These are phyloP conservation scores for Tiliacea citrago DNA, from an alignment of 2,888 invertebrate species.

Conservation along the genomic window DNA sequence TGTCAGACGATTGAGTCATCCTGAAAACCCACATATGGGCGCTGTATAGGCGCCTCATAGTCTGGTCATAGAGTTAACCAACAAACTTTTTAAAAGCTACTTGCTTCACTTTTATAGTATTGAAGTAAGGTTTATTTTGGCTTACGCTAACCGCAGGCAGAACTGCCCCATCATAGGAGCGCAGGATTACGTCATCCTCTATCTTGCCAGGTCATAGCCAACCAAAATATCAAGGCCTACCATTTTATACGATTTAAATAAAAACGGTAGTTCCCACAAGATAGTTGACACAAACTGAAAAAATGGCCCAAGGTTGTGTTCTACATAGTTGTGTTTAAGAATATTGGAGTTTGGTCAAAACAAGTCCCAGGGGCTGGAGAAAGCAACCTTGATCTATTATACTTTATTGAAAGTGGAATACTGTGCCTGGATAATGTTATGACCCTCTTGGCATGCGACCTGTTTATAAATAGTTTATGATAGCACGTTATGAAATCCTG, in stretches of 20 bases:
- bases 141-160: conserved; percentile 1
- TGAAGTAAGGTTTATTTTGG: conserved; percentile 54
- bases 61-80: conserved; percentile 72
- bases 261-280: conserved; percentile 56
- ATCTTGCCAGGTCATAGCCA: conserved; percentile 74
- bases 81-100: conserved; percentile 37
- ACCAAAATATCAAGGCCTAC: conserved; percentile 71
- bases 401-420: conserved; percentile 26
- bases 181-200: conserved; percentile 77
- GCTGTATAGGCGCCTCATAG: conserved; percentile 70
- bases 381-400: conserved; percentile 59
- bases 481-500: too few species aligned
- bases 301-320: conserved; percentile 75
- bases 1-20: conserved; percentile 52
- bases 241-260: conserved; percentile 39
- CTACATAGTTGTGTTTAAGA: conserved; percentile 57
- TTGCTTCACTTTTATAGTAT: conserved; percentile 29
- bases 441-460: conserved; percentile 27
- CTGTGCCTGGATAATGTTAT: conserved; percentile 10
- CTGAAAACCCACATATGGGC: conserved; percentile 55
- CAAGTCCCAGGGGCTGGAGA: conserved; percentile 31
- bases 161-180: conserved; percentile 65
- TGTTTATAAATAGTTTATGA: conserved; percentile 8
- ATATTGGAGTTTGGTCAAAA: conserved; percentile 66
- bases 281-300: conserved; percentile 66